Percentiles rank a stretch among this genome's conserved stretches.
Conservation (phyloP, 2,113 vertebrate species). For the Cottus gobio region DNA sequence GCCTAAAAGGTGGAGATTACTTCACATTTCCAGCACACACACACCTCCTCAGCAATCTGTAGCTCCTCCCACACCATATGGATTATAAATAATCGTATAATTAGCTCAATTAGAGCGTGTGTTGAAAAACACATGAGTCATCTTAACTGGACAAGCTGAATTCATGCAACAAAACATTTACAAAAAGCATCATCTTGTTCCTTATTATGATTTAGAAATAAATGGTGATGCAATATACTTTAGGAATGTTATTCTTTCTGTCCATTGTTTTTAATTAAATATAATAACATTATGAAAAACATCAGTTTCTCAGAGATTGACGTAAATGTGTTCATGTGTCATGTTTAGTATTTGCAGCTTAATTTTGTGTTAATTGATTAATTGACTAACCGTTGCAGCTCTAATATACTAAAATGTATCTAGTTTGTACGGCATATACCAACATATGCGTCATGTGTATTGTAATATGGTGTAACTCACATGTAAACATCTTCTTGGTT, state of each 20-base stretch:
- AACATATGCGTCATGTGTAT: background rate
- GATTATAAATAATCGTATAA: background rate
- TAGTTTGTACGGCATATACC: background rate
- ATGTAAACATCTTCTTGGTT: background rate
- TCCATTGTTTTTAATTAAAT: background rate
- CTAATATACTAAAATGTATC: background rate
- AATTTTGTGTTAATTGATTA: background rate
- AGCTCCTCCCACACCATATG: conserved; percentile 51
- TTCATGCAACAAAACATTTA: background rate
- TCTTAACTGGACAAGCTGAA: background rate
- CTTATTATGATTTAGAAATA: too few relatives aligned
- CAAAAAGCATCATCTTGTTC: background rate
- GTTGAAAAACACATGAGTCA: background rate
- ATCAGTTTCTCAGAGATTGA: background rate
- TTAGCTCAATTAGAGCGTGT: background rate
- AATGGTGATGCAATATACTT: background rate
- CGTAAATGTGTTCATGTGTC: too few relatives aligned
- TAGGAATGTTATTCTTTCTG: background rate
- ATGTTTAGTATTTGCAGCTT: background rate
- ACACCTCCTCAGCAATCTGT: conserved; percentile 6
- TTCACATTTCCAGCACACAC: conserved; percentile 6
- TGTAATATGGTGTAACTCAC: background rate
- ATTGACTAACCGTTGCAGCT: background rate
- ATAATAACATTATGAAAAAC: background rate
- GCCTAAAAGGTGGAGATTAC: too few relatives aligned